These are phyloP conservation scores for Nemotelus pantherinus DNA, from an alignment of 2,888 invertebrate genomes.

Conservation along the genomic window DNA sequence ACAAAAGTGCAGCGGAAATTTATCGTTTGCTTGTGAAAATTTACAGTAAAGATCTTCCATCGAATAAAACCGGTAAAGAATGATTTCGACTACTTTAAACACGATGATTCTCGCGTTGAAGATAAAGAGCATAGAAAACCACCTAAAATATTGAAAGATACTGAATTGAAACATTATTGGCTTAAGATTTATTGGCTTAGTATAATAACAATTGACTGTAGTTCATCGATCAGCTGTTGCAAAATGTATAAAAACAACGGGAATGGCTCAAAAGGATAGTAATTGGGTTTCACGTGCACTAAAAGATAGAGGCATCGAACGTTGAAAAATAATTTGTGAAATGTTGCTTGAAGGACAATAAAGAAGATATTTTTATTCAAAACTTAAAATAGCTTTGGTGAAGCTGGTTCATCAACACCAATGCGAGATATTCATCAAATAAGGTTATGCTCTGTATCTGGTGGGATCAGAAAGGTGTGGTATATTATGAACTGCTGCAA, in stretches of 20 bases:
- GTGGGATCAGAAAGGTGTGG: too few relatives aligned
- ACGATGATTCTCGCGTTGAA: too few relatives aligned
- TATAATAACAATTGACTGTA: not conserved
- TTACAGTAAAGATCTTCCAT: too few relatives aligned
- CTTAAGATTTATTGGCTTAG: not conserved
- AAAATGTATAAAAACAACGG: not conserved
- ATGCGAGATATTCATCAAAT: not conserved
- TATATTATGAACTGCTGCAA: too few relatives aligned
- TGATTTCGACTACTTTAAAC: too few relatives aligned
- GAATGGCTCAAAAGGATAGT: not conserved
- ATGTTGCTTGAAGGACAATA: conserved; percentile 13
- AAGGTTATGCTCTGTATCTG: not conserved
- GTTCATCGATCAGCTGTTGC: not conserved
- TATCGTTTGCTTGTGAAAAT: too few relatives aligned
- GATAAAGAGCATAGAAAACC: too few relatives aligned
- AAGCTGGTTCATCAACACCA: not conserved
- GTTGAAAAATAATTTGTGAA: conserved; percentile 1
- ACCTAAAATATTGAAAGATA: too few relatives aligned
- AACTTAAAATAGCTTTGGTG: not conserved
- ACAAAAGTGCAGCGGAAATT: too few relatives aligned
- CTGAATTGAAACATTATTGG: too few relatives aligned
- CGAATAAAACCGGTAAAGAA: too few relatives aligned
- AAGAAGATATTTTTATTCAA: not conserved
- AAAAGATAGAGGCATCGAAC: not conserved
- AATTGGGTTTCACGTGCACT: not conserved